phyloP scores from a whole-genome alignment of 2,888 invertebrate genomes.

The Empis livida region DNA sequence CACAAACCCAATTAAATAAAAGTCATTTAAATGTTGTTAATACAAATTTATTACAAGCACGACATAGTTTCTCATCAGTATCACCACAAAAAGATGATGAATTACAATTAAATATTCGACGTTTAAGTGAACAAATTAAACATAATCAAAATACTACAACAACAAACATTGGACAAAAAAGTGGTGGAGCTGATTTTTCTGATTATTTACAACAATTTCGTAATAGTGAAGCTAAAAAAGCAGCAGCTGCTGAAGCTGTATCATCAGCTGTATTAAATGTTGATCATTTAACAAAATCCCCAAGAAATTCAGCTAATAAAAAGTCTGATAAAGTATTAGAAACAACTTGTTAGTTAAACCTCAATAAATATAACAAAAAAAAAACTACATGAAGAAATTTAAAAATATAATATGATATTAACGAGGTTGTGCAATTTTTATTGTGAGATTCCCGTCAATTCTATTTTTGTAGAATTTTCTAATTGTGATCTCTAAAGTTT shows the following conservation, averaged over 20 bases:
- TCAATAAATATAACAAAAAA: no score
- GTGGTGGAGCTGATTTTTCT: slow-evolving; percentile 17
- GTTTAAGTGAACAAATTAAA: slow-evolving; percentile 30
- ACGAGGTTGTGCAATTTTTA: no score
- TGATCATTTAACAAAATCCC: not conserved
- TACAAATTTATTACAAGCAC: slow-evolving; percentile 24
- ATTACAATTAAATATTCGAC: slow-evolving; percentile 30
- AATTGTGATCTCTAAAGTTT: no score
- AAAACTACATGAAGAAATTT: no score
- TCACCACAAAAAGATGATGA: slow-evolving; percentile 24
- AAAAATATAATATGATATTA: no score
- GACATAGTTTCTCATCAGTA: slow-evolving; percentile 31
- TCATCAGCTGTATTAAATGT: slow-evolving; percentile 1
- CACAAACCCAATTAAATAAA: slow-evolving; percentile 14
- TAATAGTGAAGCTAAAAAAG: slow-evolving; percentile 19
- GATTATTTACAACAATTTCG: slow-evolving; percentile 21
- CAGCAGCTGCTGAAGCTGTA: slow-evolving; percentile 8
- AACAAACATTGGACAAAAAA: slow-evolving; percentile 15
- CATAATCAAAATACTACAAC: slow-evolving; percentile 14
- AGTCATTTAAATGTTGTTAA: slow-evolving; percentile 23
- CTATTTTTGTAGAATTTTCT: no score
- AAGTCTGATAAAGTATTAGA: not conserved
- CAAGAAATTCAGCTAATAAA: not conserved
- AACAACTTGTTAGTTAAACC: not conserved
- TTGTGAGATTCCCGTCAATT: no score